These are phyloP conservation scores for Aurelia coerulea DNA, from an alignment of 30 jellyfish, hydroid and myxozoan genomes.

Conservation along the genomic window DNA sequence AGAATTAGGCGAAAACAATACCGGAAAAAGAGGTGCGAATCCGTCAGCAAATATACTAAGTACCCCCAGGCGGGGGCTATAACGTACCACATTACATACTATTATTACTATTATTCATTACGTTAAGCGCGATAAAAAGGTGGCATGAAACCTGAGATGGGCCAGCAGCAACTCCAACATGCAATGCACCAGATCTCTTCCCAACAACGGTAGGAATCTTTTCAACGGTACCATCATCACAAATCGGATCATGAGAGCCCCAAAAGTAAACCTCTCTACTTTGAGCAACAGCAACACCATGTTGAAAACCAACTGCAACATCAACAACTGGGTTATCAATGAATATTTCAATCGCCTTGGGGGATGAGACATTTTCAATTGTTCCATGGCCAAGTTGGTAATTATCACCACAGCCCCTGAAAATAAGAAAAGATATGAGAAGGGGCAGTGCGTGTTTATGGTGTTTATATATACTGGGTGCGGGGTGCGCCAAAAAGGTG, in stretches of 20 bases:
- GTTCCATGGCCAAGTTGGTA: slow-evolving; percentile 81
- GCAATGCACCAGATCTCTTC: slow-evolving; percentile 42
- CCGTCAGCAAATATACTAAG: too few species aligned
- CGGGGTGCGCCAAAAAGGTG: too few species aligned
- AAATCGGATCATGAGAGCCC: slow-evolving; percentile 71
- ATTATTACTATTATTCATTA: too few species aligned
- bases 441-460: too few species aligned
- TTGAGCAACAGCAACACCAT: slow-evolving; percentile 69
- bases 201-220: slow-evolving; percentile 59
- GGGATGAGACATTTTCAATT: slow-evolving; percentile 13
- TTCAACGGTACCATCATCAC: slow-evolving; percentile 21
- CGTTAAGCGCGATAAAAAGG: too few species aligned
- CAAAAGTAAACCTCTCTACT: slow-evolving; percentile 52
- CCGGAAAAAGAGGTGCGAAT: too few species aligned
- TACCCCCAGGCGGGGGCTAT: not conserved
- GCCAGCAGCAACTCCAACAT: slow-evolving; percentile 80
- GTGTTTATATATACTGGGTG: not conserved
- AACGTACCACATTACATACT: too few species aligned
- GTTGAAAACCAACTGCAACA: slow-evolving; percentile 69
- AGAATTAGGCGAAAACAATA: too few species aligned
- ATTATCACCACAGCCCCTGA: slow-evolving; percentile 72
- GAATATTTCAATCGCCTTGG: slow-evolving; percentile 39
- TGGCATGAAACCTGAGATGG: slow-evolving; percentile 71
- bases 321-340: slow-evolving; percentile 37
- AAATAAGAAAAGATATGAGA: not conserved